A percentile compares a stretch with the other conserved stretches of the same genome.
These are phyloP conservation scores for Trilocha varians DNA, from an alignment of 2,888 invertebrate species.

Conservation along the genomic window DNA sequence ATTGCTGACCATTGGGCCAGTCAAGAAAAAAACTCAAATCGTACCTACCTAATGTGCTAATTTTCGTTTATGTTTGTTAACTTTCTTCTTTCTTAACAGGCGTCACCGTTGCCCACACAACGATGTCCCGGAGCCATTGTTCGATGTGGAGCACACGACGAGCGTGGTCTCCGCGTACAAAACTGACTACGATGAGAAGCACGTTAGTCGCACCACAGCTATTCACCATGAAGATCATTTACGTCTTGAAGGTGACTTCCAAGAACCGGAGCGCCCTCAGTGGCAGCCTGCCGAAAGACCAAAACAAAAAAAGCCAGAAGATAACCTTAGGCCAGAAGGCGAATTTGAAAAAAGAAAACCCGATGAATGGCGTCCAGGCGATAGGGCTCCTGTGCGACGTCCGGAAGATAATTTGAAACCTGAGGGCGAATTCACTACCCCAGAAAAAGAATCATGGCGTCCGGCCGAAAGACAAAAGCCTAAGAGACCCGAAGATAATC, in stretches of 20 bases:
- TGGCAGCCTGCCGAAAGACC: conserved; percentile 75
- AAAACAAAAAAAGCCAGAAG: conserved; percentile 68
- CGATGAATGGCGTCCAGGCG: conserved; percentile 64
- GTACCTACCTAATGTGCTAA: too few species aligned
- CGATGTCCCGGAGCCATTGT: conserved; percentile 74
- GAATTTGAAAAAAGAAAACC: conserved; percentile 59
- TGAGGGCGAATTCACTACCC: conserved; percentile 67
- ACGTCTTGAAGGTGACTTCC: conserved; percentile 80
- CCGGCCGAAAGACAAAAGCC: conserved; percentile 59
- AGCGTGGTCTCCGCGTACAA: conserved; percentile 76
- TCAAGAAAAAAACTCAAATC: too few species aligned
- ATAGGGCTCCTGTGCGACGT: conserved; percentile 45
- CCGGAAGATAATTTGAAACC: conserved; percentile 69
- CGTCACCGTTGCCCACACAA: conserved; percentile 89
- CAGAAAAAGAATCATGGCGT: conserved; percentile 50
- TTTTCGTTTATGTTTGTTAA: too few species aligned
- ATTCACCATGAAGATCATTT: conserved; percentile 80
- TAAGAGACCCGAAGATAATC: conserved; percentile 65
- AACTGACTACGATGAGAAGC: conserved; percentile 78
- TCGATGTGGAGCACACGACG: conserved; percentile 70
- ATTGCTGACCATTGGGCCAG: too few species aligned
- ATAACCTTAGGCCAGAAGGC: conserved; percentile 75
- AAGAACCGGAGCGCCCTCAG: conserved; percentile 58
- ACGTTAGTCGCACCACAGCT: conserved; percentile 72
- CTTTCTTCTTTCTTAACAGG: conserved; percentile 64